Evolutionary conservation across 2,797 vertebrate genomes (phyloP).

Genomic region (Chelmon rostratus): DNA sequence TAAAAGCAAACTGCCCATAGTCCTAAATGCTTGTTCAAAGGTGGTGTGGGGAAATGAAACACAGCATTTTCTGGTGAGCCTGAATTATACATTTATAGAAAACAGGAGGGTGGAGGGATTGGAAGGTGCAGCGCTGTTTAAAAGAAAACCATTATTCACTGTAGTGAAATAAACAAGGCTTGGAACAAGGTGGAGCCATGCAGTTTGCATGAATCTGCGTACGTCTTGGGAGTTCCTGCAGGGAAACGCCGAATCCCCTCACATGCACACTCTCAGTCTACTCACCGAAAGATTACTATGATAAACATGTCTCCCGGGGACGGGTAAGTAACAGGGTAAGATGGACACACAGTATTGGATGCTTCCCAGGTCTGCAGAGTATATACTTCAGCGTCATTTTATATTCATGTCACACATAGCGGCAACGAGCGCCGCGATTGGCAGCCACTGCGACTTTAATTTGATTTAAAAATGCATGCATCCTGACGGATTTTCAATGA

Average conservation of each 20-base stretch:
- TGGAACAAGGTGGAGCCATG: conserved; percentile 48
- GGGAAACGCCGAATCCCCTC: conserved; percentile 25
- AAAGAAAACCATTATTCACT: conserved; percentile 56
- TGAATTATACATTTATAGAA: conserved; percentile 77
- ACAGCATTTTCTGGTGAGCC: conserved; percentile 60
- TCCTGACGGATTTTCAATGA: not conserved
- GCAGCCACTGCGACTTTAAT: conserved; percentile 30
- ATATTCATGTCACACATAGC: conserved; percentile 63
- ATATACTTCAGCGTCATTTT: conserved; percentile 45
- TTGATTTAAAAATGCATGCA: conserved; percentile 51
- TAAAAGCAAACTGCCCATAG: conserved; percentile 54
- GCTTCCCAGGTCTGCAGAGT: conserved; percentile 44
- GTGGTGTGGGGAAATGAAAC: conserved; percentile 62
- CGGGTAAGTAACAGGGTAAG: conserved; percentile 38
- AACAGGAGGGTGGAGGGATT: not conserved
- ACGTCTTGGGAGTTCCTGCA: conserved; percentile 57
- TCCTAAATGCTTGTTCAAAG: conserved; percentile 51
- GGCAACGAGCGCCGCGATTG: conserved; percentile 24
- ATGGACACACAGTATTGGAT: conserved; percentile 56
- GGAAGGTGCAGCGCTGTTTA: conserved; percentile 25
- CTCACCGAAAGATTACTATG: conserved; percentile 49
- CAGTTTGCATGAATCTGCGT: conserved; percentile 51
- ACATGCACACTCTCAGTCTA: conserved; percentile 25
- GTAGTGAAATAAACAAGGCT: conserved; percentile 56
- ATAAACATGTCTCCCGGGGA: conserved; percentile 59